Evolutionary conservation across 64 coral and sea anemone genomes (phyloP), one percentile per base, ranked within the genome.

Genomic region (Acropora yongei): DNA sequence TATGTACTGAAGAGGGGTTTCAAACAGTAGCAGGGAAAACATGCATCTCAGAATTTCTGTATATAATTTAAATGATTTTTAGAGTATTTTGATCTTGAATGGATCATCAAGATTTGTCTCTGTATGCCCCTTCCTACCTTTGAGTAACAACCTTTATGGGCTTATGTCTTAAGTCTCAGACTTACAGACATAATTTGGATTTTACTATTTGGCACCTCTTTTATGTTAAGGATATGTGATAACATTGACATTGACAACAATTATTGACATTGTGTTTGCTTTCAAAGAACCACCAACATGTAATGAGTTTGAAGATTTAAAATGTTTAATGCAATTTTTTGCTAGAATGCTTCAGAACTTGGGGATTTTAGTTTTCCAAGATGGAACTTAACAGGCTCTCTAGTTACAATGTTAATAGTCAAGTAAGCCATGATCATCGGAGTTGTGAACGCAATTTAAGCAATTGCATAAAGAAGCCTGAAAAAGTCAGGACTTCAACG

Each of bases 31-130:
- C 68, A 71, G 19, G 19, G 4, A 71, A 71, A 71, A 71, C 20
- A 5, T 71, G 20, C 18, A 39, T 63, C 68, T 71, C 68, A 1
- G 68, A 71, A 71, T 19, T 20, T 19, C 20, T 20, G 68, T 71
- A 20, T 71, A 71, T 20, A 71, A 71, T 71, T 71, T 71, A 71
- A 71, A 71, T 71, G 68, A 71, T 41, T 71, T 71, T 71, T 71
- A 71, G 17, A 71, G 19, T 30, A 71, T 71, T 71, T 71, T 71
- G 68, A 3, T 71, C 39, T 71, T 30, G 5, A 71, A 20, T 71
- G 68, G 68, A 19, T 71, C 68, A 71, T 71, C 68, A 71, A 71
- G 68, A 20, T 8, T 71, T 71, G 68, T 71, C 39, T 71, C 39
- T 63, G 58, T 63, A 39, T 71, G 18, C 68, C 68, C 68, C 68